A percentile compares a stretch with the other conserved stretches of the same genome.
phyloP scores from a whole-genome alignment of 1,140 invertebrate species.

The Papilio xuthus region DNA sequence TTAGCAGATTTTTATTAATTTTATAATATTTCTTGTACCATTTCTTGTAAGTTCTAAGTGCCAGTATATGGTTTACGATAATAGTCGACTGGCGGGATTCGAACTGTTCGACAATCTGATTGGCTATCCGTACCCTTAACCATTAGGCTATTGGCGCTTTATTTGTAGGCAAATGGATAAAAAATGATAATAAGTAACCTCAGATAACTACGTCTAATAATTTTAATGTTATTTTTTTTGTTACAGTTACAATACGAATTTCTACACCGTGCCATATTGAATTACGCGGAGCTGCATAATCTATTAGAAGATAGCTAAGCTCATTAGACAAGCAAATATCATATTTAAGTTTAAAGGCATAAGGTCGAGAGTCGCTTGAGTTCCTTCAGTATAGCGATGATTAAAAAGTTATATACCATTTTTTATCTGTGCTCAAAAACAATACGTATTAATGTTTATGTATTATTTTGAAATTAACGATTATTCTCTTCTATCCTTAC shows the following conservation, averaged over 20 bases:
- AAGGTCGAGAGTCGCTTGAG: slow-evolving; percentile 4
- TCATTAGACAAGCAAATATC: not conserved
- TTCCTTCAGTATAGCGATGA: not conserved
- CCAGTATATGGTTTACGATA: no score
- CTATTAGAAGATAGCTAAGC: slow-evolving; percentile 80
- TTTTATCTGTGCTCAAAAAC: slow-evolving; percentile 36
- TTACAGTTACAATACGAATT: slow-evolving; percentile 95
- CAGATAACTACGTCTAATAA: no score
- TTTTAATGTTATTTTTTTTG: slow-evolving; percentile 43
- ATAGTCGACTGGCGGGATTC: no score
- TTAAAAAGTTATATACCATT: slow-evolving; percentile 26
- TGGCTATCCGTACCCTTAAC: no score
- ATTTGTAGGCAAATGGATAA: no score
- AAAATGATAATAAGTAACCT: no score
- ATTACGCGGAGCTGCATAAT: slow-evolving; percentile 93
- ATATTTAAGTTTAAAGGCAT: not conserved
- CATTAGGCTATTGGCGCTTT: no score
- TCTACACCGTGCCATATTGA: slow-evolving; percentile 93
- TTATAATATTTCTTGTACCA: no score
- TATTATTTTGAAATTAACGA: not conserved
- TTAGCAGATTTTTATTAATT: no score
- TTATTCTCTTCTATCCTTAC: not conserved
- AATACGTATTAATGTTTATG: not conserved
- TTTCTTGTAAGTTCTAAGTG: no score
- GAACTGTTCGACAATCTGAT: no score